phyloP scores from a whole-genome alignment of 2,797 vertebrate genomes.

The Acanthis flammea region DNA sequence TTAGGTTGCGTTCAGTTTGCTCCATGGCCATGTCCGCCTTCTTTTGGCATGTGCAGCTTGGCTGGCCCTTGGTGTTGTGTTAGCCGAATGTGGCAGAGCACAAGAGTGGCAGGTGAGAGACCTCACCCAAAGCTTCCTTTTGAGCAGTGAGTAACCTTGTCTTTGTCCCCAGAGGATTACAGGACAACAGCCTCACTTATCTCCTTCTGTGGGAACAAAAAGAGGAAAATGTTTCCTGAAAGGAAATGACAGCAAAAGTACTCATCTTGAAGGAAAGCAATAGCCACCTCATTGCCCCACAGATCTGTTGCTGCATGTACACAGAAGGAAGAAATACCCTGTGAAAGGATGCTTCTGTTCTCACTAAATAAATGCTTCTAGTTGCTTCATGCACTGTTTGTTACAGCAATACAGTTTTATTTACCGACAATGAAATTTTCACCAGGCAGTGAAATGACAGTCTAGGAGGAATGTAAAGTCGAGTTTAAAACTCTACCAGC shows the following conservation, averaged over 20 bases:
- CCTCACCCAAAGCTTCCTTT: not conserved
- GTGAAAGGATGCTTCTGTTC: not conserved
- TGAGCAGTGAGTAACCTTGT: not conserved
- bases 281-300: not conserved
- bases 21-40: not conserved
- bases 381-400: not conserved
- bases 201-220: conserved; percentile 52
- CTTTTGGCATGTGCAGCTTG: not conserved
- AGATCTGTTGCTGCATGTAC: not conserved
- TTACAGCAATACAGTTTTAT: not conserved
- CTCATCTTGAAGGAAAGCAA: not conserved
- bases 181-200: not conserved
- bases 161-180: not conserved
- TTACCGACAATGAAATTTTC: not conserved
- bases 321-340: not conserved
- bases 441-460: not conserved
- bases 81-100: not conserved
- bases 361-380: not conserved
- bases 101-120: fast-evolving
- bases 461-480: not conserved
- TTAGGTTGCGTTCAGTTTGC: conserved; percentile 6
- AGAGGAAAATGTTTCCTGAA: not conserved
- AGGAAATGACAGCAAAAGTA: not conserved
- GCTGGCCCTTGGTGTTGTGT: not conserved
- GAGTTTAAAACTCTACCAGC: not conserved